Evolutionary conservation across 2,888 invertebrate genomes (phyloP).

Genomic region (Perizoma affinitatum): DNA sequence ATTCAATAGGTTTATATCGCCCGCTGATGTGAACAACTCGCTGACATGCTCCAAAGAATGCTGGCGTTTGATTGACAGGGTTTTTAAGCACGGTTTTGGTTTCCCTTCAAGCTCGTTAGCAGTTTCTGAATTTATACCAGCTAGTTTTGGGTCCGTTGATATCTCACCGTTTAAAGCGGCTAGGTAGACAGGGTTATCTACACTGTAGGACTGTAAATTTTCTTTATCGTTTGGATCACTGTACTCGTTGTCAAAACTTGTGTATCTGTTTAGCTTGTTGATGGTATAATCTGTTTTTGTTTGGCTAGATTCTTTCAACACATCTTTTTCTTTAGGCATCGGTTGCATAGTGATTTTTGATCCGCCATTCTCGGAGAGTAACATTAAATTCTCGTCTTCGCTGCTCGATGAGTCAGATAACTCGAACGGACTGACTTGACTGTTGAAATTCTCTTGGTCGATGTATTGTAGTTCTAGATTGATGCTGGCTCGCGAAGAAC

Average conservation of each 20-base stretch:
- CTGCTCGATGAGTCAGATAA: slow-evolving; percentile 76
- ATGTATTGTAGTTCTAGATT: slow-evolving; percentile 74
- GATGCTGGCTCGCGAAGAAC: slow-evolving; percentile 71
- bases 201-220: slow-evolving; percentile 67
- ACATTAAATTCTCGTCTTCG: slow-evolving; percentile 78
- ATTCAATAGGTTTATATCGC: slow-evolving; percentile 87
- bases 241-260: slow-evolving; percentile 76
- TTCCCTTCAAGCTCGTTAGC: slow-evolving; percentile 44
- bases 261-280: slow-evolving; percentile 75
- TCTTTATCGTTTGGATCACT: slow-evolving; percentile 79
- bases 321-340: slow-evolving; percentile 68
- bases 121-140: slow-evolving; percentile 24
- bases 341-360: slow-evolving; percentile 79
- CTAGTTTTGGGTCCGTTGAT: slow-evolving; percentile 54
- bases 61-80: slow-evolving; percentile 81
- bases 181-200: slow-evolving; percentile 74
- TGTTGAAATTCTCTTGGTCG: slow-evolving; percentile 63
- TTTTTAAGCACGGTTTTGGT: slow-evolving; percentile 61
- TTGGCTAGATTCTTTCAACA: slow-evolving; percentile 71
- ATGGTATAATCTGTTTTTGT: slow-evolving; percentile 66
- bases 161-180: slow-evolving; percentile 75
- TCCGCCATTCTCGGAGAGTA: slow-evolving; percentile 75
- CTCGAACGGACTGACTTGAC: slow-evolving; percentile 61
- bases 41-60: slow-evolving; percentile 90
- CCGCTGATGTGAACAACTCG: slow-evolving; percentile 88